phyloP scores from a whole-genome alignment of 2,888 invertebrate species.

The Melanostoma scalare region DNA sequence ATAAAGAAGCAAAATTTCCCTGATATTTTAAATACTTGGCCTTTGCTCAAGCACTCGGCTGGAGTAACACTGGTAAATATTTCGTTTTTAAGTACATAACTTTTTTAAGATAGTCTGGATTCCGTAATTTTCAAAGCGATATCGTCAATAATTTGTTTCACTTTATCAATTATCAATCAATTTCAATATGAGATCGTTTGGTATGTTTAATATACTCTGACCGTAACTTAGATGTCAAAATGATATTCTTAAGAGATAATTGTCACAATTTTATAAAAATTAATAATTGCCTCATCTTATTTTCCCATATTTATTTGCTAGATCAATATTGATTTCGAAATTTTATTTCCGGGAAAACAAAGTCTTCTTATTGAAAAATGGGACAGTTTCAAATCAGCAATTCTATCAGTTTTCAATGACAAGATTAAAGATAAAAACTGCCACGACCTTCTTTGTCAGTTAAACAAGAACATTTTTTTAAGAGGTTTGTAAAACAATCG shows the following conservation, averaged over 20 bases:
- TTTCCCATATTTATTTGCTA: slow-evolving; percentile 8
- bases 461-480: slow-evolving; percentile 4
- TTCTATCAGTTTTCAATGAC: slow-evolving; percentile 12
- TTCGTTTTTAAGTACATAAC: neutral
- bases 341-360: slow-evolving; percentile 16
- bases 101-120: neutral
- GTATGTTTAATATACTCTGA: too few species aligned
- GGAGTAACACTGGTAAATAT: neutral
- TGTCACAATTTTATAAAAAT: neutral
- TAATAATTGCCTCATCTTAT: neutral
- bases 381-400: slow-evolving; percentile 9
- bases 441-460: slow-evolving; percentile 4
- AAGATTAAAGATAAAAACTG: slow-evolving; percentile 8
- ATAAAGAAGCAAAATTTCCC: too few species aligned
- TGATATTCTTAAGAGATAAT: neutral
- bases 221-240: neutral
- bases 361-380: slow-evolving; percentile 5
- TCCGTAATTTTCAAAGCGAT: neutral
- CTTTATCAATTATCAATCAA: too few species aligned
- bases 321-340: slow-evolving; percentile 15
- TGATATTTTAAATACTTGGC: neutral
- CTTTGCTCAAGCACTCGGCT: neutral
- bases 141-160: too few species aligned
- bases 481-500: neutral
- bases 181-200: too few species aligned